Base-by-base conservation (phyloP, 2,113 vertebrate species). In the Ginglymostoma cirratum region DNA sequence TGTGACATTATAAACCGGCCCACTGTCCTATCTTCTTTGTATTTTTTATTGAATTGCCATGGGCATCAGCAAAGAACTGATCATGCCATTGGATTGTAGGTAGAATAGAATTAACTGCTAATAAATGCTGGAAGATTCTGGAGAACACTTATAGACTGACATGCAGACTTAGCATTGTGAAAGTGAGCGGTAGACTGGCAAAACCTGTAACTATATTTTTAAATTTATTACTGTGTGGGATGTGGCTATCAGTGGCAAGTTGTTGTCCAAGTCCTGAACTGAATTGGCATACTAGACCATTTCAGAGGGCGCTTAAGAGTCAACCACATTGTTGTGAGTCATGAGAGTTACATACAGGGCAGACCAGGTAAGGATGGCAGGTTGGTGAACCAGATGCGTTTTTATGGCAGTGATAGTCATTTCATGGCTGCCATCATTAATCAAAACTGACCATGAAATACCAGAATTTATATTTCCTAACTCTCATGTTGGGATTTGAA, bases 111-210 rank as follows among this genome's bases (percentile, higher is more conserved):
- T 97, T 96, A 96, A 96, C 93, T 96, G 96, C 96, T 96, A 96
- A 96, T 96, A 96, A 96, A 96, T 96, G 96, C 96, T 96, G 94
- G 96, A 96, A 96, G 96, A 96, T 96, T 96, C 96, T 92, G 90
- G 55, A 96, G 96, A 96, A 96, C 96, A 96, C 96, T 96, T 96
- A 97, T 96, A 96, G 97, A 96, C 96, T 97, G 96, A 97, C 97
- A 4, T 34, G 30, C 8, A 96, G 96, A 96, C 78, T 96, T 48
- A 48, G 48, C 48, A 48, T 48, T 48, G 48, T 48, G 48, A 48
- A 48, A 48, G 48, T 48, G 48, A 48, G 48, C 48, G 96, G 69
- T 72, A 34, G 5, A 96, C 96, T 96, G 96, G 96, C 96, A 96
- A 97, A 80, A 95, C 96, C 96, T 96, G 96, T 70, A 5, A 70